phyloP scores from a whole-genome alignment of 2,113 vertebrate genomes.

The Hippopotamus amphibius region DNA sequence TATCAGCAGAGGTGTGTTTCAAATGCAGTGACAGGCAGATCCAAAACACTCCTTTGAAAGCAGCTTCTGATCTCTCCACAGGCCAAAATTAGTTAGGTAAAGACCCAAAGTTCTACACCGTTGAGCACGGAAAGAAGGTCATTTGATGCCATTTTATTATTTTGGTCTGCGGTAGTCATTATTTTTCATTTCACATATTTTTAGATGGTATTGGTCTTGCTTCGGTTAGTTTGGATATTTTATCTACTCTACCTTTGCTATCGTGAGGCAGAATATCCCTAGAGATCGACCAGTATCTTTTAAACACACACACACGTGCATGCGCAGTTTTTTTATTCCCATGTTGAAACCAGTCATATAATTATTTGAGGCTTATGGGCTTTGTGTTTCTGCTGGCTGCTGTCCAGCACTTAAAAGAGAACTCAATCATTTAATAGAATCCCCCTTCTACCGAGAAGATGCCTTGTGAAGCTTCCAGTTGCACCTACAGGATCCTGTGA shows the following conservation, averaged over 20 bases:
- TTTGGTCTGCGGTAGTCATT: not conserved
- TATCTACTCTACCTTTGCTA: not conserved
- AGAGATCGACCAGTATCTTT: not conserved
- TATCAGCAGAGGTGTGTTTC: not conserved
- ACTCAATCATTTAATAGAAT: conserved; percentile 45
- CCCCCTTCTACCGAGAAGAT: not conserved
- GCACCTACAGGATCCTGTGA: conserved; percentile 58
- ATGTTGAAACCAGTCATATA: not conserved
- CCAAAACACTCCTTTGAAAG: conserved; percentile 5
- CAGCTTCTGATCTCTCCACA: not conserved
- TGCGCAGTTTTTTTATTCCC: not conserved
- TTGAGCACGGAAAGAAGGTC: not conserved
- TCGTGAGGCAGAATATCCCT: not conserved
- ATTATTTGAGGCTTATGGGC: conserved; percentile 50
- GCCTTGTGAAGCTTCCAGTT: conserved; percentile 50
- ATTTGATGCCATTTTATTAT: not conserved
- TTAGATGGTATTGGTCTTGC: not conserved
- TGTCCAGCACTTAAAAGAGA: conserved; percentile 63
- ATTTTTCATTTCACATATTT: conserved; percentile 11
- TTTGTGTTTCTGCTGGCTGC: conserved; percentile 60
- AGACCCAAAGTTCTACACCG: not conserved
- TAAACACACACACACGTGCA: not conserved
- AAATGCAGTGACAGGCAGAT: not conserved
- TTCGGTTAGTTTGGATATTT: not conserved
- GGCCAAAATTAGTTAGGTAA: not conserved